Base-by-base conservation (phyloP, 2,888 invertebrate species). In the Agonopterix subpropinquella region DNA sequence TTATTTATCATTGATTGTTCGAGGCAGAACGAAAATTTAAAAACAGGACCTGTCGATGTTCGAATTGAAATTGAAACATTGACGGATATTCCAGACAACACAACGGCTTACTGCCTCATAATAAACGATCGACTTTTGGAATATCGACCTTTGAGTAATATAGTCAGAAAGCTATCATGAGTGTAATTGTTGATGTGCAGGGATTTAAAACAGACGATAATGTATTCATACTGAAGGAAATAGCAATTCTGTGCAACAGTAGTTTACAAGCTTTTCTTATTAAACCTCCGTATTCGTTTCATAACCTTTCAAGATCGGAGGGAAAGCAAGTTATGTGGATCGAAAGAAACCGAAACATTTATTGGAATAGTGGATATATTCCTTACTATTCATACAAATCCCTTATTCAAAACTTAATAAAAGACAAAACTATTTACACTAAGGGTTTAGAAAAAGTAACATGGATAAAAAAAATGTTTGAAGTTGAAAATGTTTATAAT, bases 1-100 rank as follows among this genome's bases (percentile, higher is more conserved):
- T 48, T 66, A 11, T 53, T 61, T 42, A 61, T 64, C 13, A 55
- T 65, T 47, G 64, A 64, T 54, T 64, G 64, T 53, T 60, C 58
- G 7, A 50, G 59, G 2, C 41, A 41, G 7, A 7, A 11, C 7
- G 41, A 41, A 10, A n/a, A 9, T 2, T 11, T 41, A 1, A 41
- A 41, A 4, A 8, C n/a, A n/a, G 8, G 37, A 15, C 15, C 15
- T 2, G 15, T 15, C 2, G 15, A 15, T 15, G 15, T 15, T 1
- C 15, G 15, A 2, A 2, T 15, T 1, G 15, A 15, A 15, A 15
- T 15, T 15, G 15, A 15, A 15, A 15, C 2, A 1, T 15, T 2
- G 2, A 2, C 1, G 2, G 15, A 15, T 15, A 15, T 15, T 15
- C 2, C 15, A 2, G 15, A 15, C 2, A 15, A 15, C 2, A 15